Conservation (phyloP, 2,888 invertebrate genomes). For the Nomada lathburiana region DNA sequence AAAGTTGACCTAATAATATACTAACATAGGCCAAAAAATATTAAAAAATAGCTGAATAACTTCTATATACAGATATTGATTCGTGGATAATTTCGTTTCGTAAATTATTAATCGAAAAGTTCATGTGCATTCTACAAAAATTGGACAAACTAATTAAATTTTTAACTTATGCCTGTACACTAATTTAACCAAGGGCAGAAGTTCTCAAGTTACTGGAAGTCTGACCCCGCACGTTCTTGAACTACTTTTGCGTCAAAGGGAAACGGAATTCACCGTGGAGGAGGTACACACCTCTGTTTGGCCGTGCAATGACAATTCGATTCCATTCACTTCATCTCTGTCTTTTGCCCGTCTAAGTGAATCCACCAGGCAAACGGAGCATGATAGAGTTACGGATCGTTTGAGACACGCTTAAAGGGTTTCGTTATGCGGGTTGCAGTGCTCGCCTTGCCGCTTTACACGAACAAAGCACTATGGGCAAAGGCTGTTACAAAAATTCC, state of each 20-base stretch:
- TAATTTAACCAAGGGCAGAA: conserved; percentile 7
- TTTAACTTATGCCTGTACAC: background rate
- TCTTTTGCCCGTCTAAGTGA: conserved; percentile 45
- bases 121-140: no score
- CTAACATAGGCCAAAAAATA: no score
- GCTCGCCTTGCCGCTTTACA: background rate
- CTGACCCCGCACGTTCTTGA: conserved; percentile 35
- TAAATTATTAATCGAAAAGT: no score
- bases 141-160: no score
- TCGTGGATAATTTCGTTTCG: no score
- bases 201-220: conserved; percentile 8
- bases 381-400: conserved; percentile 46
- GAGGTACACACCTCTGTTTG: conserved; percentile 51
- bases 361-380: conserved; percentile 54
- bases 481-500: background rate
- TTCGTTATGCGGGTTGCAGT: conserved; percentile 28
- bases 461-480: background rate
- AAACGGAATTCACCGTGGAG: conserved; percentile 17
- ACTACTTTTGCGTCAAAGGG: conserved; percentile 51
- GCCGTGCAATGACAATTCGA: conserved; percentile 65
- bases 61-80: no score
- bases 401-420: conserved; percentile 52
- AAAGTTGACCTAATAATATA: background rate
- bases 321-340: conserved; percentile 50
- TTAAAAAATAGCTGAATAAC: no score